Conservation (phyloP, 2,888 invertebrate genomes). For the Rhimphoctona megacephalus region DNA sequence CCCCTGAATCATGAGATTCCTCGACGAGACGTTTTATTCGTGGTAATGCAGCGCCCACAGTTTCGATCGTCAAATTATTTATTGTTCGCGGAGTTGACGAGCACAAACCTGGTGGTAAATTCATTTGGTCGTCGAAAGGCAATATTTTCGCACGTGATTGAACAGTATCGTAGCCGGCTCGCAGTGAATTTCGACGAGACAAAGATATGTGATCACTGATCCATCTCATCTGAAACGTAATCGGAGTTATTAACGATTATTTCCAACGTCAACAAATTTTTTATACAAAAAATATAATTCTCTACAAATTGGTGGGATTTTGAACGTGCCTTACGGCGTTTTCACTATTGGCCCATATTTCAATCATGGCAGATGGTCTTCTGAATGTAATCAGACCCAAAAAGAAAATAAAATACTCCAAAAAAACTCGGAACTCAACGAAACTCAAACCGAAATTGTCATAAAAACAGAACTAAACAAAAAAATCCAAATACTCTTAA, state of each 20-base stretch:
- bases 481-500: no score
- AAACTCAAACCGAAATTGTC: no score
- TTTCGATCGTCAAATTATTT: constrained; percentile 84
- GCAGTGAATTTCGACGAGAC: constrained; percentile 86
- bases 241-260: not conserved
- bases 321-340: no score
- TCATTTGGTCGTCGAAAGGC: constrained; percentile 79
- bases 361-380: no score
- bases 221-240: constrained; percentile 84
- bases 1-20: constrained; percentile 70
- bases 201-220: constrained; percentile 84
- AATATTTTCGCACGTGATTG: constrained; percentile 79
- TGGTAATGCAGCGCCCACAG: constrained; percentile 81
- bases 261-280: not conserved
- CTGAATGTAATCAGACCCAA: no score
- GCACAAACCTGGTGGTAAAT: constrained; percentile 73
- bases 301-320: no score
- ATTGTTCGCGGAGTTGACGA: constrained; percentile 83
- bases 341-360: no score
- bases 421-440: no score
- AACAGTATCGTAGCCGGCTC: constrained; percentile 84
- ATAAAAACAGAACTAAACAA: no score
- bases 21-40: constrained; percentile 82
- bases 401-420: no score
- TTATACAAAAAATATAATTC: no score